Percentiles rank a stretch among this genome's conserved stretches.
Evolutionary conservation across 2,113 vertebrate species (phyloP).

Genomic region (Hippoglossus stenolepis): DNA sequence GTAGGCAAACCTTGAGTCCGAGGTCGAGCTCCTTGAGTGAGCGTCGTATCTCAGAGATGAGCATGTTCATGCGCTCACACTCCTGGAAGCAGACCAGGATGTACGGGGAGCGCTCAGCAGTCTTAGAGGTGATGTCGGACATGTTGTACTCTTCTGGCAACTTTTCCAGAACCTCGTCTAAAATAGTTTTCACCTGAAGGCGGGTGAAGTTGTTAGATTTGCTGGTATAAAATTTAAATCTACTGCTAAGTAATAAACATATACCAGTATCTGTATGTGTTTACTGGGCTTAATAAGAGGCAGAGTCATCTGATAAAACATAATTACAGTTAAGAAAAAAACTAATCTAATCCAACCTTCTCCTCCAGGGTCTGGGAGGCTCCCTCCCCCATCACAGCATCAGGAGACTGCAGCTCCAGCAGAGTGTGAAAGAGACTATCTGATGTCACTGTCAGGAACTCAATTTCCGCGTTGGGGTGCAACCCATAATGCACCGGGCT

Average conservation of each 20-base stretch:
- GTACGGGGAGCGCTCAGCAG: conserved; percentile 79
- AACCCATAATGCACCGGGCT: conserved; percentile 80
- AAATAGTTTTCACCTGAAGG: conserved; percentile 81
- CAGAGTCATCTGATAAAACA: neutral
- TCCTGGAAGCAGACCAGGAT: conserved; percentile 86
- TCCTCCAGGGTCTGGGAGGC: conserved; percentile 83
- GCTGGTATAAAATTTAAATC: neutral
- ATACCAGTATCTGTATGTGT: neutral
- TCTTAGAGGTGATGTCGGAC: conserved; percentile 83
- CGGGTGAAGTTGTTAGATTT: neutral
- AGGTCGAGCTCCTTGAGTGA: conserved; percentile 85
- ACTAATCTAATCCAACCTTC: conserved; percentile 70
- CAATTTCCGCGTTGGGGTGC: conserved; percentile 83
- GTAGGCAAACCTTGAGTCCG: conserved; percentile 78
- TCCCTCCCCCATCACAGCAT: conserved; percentile 80
- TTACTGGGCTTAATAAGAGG: neutral
- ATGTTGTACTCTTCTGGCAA: conserved; percentile 85
- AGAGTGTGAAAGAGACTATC: conserved; percentile 85
- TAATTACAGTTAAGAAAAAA: neutral
- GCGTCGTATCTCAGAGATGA: conserved; percentile 78
- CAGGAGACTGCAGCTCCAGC: conserved; percentile 86
- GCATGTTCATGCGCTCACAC: conserved; percentile 83
- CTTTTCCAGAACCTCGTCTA: conserved; percentile 81
- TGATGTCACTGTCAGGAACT: conserved; percentile 84
- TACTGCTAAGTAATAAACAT: neutral